Evolutionary conservation across 1,140 invertebrate genomes (phyloP).

Genomic region (Cyrtorhinus lividipennis): DNA sequence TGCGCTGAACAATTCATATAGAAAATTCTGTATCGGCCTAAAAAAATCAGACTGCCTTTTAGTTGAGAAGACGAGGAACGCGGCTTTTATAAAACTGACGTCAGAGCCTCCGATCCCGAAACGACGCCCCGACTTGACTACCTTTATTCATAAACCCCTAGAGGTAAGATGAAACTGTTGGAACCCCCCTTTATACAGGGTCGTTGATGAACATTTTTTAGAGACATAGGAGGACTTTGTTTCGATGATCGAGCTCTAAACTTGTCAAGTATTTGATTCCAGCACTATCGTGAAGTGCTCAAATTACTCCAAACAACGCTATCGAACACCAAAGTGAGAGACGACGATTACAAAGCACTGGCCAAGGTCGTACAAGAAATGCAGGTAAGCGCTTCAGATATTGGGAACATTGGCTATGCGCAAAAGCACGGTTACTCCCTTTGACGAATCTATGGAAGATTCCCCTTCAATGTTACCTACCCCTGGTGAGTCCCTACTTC

Average conservation of each 20-base stretch:
- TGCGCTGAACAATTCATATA: constrained; percentile 54
- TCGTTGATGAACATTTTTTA: too few species aligned
- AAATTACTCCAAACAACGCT: constrained; percentile 37
- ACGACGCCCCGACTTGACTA: constrained; percentile 62
- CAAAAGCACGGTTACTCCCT: too few species aligned
- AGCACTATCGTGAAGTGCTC: constrained; percentile 47
- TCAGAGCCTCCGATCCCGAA: constrained; percentile 60
- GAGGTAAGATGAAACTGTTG: constrained; percentile 39
- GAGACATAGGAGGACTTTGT: too few species aligned
- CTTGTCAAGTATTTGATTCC: too few species aligned
- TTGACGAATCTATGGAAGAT: too few species aligned
- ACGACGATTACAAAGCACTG: constrained; percentile 33
- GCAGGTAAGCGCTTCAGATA: too few species aligned
- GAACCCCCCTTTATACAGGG: too few species aligned
- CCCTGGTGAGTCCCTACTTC: too few species aligned
- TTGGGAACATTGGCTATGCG: too few species aligned
- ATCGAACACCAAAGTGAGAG: constrained; percentile 31
- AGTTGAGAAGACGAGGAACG: constrained; percentile 41
- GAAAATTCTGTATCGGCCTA: constrained; percentile 62
- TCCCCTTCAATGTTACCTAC: too few species aligned
- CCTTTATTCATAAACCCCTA: constrained; percentile 60
- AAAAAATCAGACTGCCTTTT: constrained; percentile 67
- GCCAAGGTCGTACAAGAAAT: constrained; percentile 34
- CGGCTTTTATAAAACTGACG: constrained; percentile 52
- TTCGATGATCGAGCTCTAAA: too few species aligned